Conservation (phyloP, 92 coral and sea anemone genomes). For the Micromussa lordhowensis region DNA sequence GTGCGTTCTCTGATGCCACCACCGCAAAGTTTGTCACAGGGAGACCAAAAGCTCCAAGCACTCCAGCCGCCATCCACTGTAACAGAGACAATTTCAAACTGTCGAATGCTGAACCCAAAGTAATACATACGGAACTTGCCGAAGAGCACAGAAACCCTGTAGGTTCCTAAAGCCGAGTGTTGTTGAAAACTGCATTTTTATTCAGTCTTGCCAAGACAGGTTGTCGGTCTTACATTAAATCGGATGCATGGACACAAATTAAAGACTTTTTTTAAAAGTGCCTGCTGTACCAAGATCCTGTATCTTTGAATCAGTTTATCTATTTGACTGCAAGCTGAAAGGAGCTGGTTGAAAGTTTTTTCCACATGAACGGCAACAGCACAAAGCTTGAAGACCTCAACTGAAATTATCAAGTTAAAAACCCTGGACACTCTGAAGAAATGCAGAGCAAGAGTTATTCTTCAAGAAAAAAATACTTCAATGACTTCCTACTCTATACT, state of each 20-base stretch:
- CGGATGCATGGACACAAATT: too few species aligned
- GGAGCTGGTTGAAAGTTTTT: background rate
- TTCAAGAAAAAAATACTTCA: background rate
- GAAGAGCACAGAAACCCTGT: too few species aligned
- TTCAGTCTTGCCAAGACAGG: too few species aligned
- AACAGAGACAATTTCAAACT: background rate
- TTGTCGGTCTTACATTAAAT: too few species aligned
- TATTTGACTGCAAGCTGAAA: background rate
- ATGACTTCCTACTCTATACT: background rate
- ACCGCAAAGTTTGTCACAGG: constrained; percentile 19
- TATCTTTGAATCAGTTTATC: too few species aligned
- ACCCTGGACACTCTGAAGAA: background rate
- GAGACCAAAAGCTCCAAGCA: constrained; percentile 25
- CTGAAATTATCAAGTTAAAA: background rate
- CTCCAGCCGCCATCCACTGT: constrained; percentile 33
- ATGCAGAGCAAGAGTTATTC: background rate
- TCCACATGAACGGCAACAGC: background rate
- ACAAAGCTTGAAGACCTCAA: background rate
- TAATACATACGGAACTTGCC: background rate
- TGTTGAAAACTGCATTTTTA: too few species aligned
- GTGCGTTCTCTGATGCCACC: constrained; percentile 20
- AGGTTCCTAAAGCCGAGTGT: too few species aligned
- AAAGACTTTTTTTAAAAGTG: too few species aligned
- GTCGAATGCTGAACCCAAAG: background rate
- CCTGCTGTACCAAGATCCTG: too few species aligned